Conservation (phyloP, 2,888 invertebrate genomes). For the Drosophila pullipes region DNA sequence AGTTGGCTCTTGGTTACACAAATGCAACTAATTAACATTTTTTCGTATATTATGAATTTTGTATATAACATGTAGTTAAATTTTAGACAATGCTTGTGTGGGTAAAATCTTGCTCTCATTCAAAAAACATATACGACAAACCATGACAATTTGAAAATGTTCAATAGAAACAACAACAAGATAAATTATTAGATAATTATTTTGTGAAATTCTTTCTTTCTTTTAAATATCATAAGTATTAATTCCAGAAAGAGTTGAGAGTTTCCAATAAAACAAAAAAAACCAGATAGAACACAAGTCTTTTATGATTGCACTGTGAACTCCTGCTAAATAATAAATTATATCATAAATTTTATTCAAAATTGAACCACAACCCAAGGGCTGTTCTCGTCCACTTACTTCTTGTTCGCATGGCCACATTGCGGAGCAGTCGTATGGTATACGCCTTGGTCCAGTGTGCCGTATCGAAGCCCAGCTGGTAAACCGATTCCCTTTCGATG, state of each 20-base stretch:
- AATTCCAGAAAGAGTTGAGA: neutral
- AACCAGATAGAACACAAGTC: too few relatives aligned
- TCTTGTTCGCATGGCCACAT: conserved; percentile 80
- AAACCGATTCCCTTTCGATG: conserved; percentile 77
- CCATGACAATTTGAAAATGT: neutral
- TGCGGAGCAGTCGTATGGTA: conserved; percentile 75
- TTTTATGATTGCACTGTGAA: neutral
- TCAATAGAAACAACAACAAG: neutral
- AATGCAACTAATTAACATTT: conserved; percentile 25
- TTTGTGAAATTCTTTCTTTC: neutral
- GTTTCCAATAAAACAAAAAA: neutral
- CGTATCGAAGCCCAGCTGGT: conserved; percentile 82
- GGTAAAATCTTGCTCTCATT: neutral
- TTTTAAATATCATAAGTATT: neutral
- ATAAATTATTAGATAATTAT: neutral
- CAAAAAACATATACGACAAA: neutral
- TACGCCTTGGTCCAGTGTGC: conserved; percentile 75
- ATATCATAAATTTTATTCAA: neutral
- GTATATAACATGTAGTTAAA: neutral
- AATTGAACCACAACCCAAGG: neutral
- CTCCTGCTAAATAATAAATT: neutral
- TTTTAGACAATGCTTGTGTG: neutral
- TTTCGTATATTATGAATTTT: neutral
- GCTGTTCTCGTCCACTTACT: conserved; percentile 75
- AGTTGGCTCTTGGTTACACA: neutral